A percentile compares a stretch with the other conserved stretches of the same genome.
Conservation (phyloP, 2,113 vertebrate genomes). For the Neodontobutis hainanensis region DNA sequence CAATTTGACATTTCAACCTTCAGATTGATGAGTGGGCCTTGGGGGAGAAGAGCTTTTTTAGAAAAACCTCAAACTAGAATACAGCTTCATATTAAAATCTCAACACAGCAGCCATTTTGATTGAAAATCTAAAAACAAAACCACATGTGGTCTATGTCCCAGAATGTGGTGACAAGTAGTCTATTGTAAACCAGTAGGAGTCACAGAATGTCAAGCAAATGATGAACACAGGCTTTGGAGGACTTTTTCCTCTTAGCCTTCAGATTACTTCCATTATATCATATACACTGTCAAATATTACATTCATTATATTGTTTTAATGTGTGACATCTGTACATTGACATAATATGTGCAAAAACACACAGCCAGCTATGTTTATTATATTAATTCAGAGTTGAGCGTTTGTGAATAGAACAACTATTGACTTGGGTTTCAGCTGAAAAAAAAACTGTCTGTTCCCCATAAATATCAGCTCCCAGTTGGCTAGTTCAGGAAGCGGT, state of each 20-base stretch:
- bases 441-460: constrained; percentile 13
- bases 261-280: too few species aligned
- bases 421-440: constrained; percentile 40
- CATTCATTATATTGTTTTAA: too few species aligned
- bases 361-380: constrained; percentile 43
- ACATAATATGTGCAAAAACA: background rate
- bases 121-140: constrained; percentile 27
- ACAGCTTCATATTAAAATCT: background rate
- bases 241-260: too few species aligned
- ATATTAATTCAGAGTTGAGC: constrained; percentile 32
- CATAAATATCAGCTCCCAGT: constrained; percentile 54
- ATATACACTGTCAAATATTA: too few species aligned
- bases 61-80: background rate
- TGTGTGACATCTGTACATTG: too few species aligned
- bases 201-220: background rate
- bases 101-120: constrained; percentile 9
- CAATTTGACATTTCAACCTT: constrained; percentile 8
- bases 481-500: constrained; percentile 63
- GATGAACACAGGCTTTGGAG: too few species aligned
- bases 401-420: constrained; percentile 45
- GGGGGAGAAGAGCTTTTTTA: background rate
- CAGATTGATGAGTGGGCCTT: background rate
- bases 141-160: constrained; percentile 6
- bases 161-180: constrained; percentile 22
- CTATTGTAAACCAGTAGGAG: constrained; percentile 11